Conservation (phyloP, 2,113 vertebrate species). For the Erythrocercus mccallii region DNA sequence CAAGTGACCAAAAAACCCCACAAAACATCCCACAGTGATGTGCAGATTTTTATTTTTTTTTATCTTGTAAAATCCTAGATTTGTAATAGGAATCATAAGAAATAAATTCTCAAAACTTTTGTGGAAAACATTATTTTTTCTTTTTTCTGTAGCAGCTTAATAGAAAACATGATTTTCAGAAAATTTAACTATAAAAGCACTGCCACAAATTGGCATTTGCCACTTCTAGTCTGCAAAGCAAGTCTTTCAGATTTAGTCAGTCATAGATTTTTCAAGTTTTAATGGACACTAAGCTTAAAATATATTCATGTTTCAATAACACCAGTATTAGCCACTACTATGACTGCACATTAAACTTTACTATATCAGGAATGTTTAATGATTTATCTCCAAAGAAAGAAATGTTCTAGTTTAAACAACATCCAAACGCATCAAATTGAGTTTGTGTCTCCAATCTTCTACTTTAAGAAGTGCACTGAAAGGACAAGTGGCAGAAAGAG, state of each 20-base stretch:
- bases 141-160: neutral
- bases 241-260: neutral
- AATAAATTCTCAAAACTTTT: neutral
- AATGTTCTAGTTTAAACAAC: neutral
- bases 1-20: neutral
- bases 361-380: neutral
- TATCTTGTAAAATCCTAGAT: neutral
- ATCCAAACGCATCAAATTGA: neutral
- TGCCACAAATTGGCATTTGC: neutral
- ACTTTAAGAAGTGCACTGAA: neutral
- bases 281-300: neutral
- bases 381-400: neutral
- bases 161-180: neutral
- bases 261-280: neutral
- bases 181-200: neutral
- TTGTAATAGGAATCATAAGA: neutral
- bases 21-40: neutral
- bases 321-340: neutral
- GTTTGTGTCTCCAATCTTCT: neutral
- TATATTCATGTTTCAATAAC: neutral
- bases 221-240: neutral
- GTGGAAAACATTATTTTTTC: accelerated
- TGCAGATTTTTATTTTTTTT: neutral
- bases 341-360: neutral
- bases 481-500: neutral